These are phyloP conservation scores for Bufotes viridis DNA, from an alignment of 2,797 vertebrate species.

Conservation along the genomic window DNA sequence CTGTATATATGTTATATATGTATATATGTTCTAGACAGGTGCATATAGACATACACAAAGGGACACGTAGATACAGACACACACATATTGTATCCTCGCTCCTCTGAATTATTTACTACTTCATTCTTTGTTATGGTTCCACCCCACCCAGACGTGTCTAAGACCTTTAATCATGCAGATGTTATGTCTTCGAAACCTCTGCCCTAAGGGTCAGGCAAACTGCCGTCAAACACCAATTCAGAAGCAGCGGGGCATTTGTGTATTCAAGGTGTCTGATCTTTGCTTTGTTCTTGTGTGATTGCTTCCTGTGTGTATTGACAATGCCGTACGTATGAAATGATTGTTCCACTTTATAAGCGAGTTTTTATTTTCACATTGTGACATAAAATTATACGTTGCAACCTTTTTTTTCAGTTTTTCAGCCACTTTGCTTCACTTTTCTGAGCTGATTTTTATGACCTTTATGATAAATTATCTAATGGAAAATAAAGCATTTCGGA, in stretches of 20 bases:
- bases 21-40: too few species aligned
- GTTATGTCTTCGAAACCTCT: conserved; percentile 33
- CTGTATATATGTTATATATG: too few species aligned
- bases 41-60: not conserved
- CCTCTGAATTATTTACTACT: conserved; percentile 30
- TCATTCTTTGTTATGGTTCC: conserved; percentile 39
- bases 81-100: not conserved
- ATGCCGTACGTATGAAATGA: not conserved
- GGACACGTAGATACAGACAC: too few species aligned
- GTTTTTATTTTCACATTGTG: not conserved
- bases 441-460: not conserved
- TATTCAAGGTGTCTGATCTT: conserved; percentile 41
- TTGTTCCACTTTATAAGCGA: not conserved
- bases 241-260: not conserved
- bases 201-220: conserved; percentile 48
- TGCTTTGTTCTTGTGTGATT: conserved; percentile 24
- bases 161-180: conserved; percentile 48
- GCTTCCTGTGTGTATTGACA: not conserved
- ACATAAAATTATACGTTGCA: conserved; percentile 18
- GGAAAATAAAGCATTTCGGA: not conserved
- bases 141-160: conserved; percentile 41
- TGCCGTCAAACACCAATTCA: not conserved
- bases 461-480: conserved; percentile 2
- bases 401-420: not conserved
- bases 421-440: not conserved